Conservation (phyloP, 2,888 invertebrate species). For the Troglohyphantes excavatus region DNA sequence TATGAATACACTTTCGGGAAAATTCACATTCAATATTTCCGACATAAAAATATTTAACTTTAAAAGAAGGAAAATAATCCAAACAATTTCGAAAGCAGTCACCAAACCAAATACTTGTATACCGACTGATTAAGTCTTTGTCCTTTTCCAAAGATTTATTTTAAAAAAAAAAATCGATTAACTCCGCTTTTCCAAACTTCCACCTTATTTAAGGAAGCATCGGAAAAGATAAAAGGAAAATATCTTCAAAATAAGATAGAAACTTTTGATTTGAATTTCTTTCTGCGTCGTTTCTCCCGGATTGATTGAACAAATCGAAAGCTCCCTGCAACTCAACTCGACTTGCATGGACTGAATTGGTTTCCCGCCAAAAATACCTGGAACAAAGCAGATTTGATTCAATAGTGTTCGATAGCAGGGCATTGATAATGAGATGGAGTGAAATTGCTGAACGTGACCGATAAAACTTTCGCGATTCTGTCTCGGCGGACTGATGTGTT, state of each 20-base stretch:
- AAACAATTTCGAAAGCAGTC: background rate
- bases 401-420: constrained; percentile 27
- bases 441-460: constrained; percentile 47
- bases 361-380: constrained; percentile 44
- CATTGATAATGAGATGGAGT: constrained; percentile 70
- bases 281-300: background rate
- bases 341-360: constrained; percentile 24
- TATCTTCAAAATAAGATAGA: background rate
- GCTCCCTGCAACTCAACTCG: background rate
- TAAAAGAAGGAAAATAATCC: background rate
- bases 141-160: background rate
- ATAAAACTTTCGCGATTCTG: constrained; percentile 44
- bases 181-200: background rate
- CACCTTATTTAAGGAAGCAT: background rate
- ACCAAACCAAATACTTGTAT: constrained; percentile 2
- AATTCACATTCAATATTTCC: background rate
- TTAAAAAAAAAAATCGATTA: background rate
- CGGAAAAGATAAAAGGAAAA: background rate
- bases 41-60: background rate
- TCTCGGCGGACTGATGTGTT: background rate
- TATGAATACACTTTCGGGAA: background rate
- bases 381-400: constrained; percentile 54
- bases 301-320: background rate
- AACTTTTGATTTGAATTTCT: constrained; percentile 35
- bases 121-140: background rate